These are phyloP conservation scores for Ceriagrion tenellum DNA, from an alignment of 2,888 invertebrate species.

Conservation along the genomic window DNA sequence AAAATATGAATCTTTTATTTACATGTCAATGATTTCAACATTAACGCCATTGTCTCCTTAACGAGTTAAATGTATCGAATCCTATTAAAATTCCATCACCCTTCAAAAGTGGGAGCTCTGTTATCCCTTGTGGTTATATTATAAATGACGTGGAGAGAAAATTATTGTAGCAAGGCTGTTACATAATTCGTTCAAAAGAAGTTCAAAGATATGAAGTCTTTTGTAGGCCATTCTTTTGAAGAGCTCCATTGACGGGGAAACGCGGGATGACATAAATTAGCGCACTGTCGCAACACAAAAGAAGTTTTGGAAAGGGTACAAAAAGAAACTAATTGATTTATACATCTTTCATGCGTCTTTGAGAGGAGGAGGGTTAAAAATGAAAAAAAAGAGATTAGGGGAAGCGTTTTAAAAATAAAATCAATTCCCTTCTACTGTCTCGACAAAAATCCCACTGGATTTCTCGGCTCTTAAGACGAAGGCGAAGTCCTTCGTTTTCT, in stretches of 20 bases:
- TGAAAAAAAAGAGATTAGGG: neutral
- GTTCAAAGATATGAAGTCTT: neutral
- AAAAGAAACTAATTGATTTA: neutral
- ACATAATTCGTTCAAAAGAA: neutral
- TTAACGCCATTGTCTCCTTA: too few relatives aligned
- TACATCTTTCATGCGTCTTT: neutral
- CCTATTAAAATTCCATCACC: neutral
- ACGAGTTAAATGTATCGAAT: too few relatives aligned
- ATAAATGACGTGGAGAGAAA: neutral
- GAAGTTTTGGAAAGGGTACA: neutral
- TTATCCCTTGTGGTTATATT: neutral
- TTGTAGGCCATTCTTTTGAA: neutral
- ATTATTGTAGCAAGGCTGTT: neutral
- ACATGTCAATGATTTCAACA: too few relatives aligned
- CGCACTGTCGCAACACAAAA: constrained; percentile 10
- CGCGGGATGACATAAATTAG: constrained; percentile 20
- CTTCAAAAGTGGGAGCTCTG: neutral
- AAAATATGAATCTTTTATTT: too few relatives aligned
- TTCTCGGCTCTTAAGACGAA: constrained; percentile 21
- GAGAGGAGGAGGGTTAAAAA: too few relatives aligned
- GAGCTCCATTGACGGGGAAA: neutral
- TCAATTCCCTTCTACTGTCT: neutral
- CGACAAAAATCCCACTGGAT: neutral
- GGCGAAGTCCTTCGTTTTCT: constrained; percentile 25
- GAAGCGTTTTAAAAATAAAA: constrained; percentile 29